Evolutionary conservation across 2,113 vertebrate species (phyloP).

Genomic region (Brienomyrus brachyistius): DNA sequence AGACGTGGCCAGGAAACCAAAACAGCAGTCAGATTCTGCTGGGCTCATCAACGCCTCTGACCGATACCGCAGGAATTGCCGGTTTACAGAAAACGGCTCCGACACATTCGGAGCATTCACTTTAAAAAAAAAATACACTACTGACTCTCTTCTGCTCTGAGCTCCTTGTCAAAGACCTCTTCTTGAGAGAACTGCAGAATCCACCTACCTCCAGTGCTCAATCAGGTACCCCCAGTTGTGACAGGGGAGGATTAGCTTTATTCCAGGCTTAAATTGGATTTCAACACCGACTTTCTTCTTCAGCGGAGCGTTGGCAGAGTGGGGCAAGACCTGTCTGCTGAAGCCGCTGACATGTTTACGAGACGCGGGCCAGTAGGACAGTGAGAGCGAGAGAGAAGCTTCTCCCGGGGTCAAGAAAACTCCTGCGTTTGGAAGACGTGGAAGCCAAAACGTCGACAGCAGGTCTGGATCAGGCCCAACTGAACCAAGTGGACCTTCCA

Average conservation of each 20-base stretch:
- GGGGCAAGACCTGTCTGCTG: neutral
- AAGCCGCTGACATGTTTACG: neutral
- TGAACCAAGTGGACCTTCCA: neutral
- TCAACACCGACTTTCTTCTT: neutral
- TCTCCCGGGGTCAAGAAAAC: neutral
- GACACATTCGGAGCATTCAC: neutral
- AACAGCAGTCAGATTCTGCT: neutral
- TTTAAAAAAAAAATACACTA: neutral
- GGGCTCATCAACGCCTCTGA: neutral
- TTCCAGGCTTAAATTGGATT: constrained; percentile 5
- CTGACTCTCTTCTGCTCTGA: neutral
- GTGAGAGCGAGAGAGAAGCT: neutral
- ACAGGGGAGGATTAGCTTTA: neutral
- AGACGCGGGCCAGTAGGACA: neutral
- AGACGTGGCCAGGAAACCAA: neutral
- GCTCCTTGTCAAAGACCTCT: neutral
- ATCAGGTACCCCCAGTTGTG: neutral
- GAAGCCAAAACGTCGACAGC: neutral
- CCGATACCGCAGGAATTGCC: neutral
- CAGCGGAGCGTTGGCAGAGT: neutral
- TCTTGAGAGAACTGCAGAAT: constrained; percentile 3
- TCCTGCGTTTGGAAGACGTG: neutral
- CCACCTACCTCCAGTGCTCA: neutral
- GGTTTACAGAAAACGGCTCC: neutral
- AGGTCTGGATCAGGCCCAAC: neutral